Conservation (phyloP, 2,888 invertebrate species). For the Clistopyga incitator region DNA sequence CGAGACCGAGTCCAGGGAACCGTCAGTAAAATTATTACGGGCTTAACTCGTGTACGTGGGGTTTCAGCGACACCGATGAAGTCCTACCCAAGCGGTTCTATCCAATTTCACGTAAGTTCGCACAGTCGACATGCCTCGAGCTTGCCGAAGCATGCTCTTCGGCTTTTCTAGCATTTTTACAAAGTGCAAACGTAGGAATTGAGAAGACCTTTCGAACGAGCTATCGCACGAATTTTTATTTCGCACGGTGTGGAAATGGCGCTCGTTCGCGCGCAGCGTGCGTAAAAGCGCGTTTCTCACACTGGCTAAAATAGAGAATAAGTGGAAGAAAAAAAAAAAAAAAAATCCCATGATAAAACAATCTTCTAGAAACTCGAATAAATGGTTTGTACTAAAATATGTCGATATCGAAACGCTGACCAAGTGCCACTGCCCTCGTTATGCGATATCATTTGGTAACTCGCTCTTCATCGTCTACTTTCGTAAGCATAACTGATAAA, state of each 20-base stretch:
- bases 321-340: no score
- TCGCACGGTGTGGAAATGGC: no score
- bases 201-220: no score
- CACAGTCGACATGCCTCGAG: neutral
- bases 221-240: no score
- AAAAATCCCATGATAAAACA: no score
- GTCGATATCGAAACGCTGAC: neutral
- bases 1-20: slow-evolving; percentile 51
- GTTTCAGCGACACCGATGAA: slow-evolving; percentile 76
- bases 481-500: slow-evolving; percentile 23
- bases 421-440: slow-evolving; percentile 48
- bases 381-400: no score
- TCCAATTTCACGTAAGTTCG: slow-evolving; percentile 76
- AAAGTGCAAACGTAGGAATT: neutral
- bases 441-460: neutral
- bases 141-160: no score
- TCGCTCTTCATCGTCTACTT: neutral
- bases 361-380: no score
- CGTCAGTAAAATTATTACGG: slow-evolving; percentile 73
- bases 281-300: no score
- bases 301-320: no score
- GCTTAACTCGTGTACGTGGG: slow-evolving; percentile 72
- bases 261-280: no score
- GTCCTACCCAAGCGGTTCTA: slow-evolving; percentile 75
- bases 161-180: neutral